Evolutionary conservation across 2,888 invertebrate species (phyloP).

Genomic region (Drosophila tripunctata): DNA sequence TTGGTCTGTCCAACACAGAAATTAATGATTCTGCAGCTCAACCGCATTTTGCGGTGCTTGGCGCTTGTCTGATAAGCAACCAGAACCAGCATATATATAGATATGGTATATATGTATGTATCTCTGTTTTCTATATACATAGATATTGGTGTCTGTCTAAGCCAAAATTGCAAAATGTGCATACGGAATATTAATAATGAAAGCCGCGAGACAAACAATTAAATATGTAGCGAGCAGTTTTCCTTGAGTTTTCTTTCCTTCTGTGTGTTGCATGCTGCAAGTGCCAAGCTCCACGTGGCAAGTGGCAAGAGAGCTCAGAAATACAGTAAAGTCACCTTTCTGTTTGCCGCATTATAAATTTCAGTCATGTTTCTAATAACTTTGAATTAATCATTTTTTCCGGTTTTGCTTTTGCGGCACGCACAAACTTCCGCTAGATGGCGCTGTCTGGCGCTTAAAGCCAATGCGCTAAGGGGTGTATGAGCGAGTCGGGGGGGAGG

Average conservation of each 20-base stretch:
- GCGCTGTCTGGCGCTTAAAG: constrained; percentile 23
- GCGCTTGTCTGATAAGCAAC: constrained; percentile 18
- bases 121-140: not conserved
- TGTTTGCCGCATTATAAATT: constrained; percentile 82
- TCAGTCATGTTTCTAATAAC: constrained; percentile 85
- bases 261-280: constrained; percentile 9
- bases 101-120: not conserved
- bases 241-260: not conserved
- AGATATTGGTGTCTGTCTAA: constrained; percentile 18
- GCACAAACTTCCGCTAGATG: constrained; percentile 19
- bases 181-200: constrained; percentile 51
- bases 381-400: constrained; percentile 85
- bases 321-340: constrained; percentile 32
- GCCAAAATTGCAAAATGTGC: constrained; percentile 35
- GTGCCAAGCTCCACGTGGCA: not conserved
- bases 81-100: not conserved
- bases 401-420: constrained; percentile 60
- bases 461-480: not conserved
- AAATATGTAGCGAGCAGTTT: constrained; percentile 33
- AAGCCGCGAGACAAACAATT: constrained; percentile 47
- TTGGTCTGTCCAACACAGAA: constrained; percentile 45
- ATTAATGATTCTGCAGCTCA: constrained; percentile 62
- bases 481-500: not conserved
- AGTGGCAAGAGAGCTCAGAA: not conserved
- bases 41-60: constrained; percentile 55